Conservation (phyloP, 2,797 vertebrate species). For the Chlorospingus flavigularis region DNA sequence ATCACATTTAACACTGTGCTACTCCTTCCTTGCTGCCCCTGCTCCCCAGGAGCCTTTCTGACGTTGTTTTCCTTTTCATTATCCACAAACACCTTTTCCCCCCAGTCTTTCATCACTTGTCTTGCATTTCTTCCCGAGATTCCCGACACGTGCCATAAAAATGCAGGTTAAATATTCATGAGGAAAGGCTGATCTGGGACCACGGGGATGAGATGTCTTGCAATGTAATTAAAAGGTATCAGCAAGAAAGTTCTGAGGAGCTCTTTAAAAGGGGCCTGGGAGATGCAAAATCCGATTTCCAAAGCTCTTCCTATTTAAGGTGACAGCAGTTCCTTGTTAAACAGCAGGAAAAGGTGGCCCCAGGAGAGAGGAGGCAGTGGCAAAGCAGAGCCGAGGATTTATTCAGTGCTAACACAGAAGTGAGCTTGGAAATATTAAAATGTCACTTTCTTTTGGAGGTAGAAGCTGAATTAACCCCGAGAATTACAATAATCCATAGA, state of each 20-base stretch:
- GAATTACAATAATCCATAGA: neutral
- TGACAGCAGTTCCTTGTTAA: neutral
- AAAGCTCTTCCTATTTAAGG: neutral
- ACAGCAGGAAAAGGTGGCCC: neutral
- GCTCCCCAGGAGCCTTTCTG: neutral
- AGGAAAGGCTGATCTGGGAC: neutral
- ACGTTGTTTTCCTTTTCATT: neutral
- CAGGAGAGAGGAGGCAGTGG: neutral
- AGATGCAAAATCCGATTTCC: neutral
- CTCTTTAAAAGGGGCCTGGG: neutral
- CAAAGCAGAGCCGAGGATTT: neutral
- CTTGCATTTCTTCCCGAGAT: neutral
- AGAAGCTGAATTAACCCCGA: neutral
- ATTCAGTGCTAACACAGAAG: neutral
- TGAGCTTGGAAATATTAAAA: neutral
- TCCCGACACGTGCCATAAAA: neutral
- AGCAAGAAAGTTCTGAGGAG: neutral
- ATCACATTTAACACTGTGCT: fast-evolving
- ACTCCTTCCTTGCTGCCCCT: neutral
- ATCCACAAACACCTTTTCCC: neutral
- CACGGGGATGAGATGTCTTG: neutral
- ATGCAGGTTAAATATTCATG: neutral
- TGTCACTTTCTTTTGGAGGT: neutral
- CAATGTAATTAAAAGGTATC: slow-evolving; percentile 43
- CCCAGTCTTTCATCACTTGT: neutral